Conservation (phyloP, 2,113 vertebrate species). For the Bufo gargarizans region DNA sequence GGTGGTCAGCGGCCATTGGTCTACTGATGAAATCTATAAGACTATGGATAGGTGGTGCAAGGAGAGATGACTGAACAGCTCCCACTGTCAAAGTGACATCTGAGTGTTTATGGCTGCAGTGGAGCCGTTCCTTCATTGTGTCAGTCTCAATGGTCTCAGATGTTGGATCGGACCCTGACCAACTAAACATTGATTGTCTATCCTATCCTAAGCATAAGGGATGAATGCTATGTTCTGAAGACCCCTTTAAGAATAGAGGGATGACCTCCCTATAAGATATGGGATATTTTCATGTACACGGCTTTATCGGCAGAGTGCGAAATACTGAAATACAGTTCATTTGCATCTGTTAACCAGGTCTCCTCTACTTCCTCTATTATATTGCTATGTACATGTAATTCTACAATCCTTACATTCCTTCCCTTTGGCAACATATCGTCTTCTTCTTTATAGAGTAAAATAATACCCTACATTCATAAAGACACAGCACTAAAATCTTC, state of each 20-base stretch:
- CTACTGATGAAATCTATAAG: not conserved
- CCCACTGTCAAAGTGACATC: too few relatives aligned
- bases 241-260: too few relatives aligned
- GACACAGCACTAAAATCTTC: not conserved
- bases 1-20: too few relatives aligned
- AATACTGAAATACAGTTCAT: not conserved
- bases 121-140: too few relatives aligned
- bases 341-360: not conserved
- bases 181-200: too few relatives aligned
- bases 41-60: not conserved
- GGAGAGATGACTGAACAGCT: too few relatives aligned
- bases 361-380: not conserved
- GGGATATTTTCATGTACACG: not conserved
- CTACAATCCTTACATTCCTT: conserved; percentile 24
- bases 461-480: not conserved
- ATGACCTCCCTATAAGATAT: not conserved
- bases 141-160: too few relatives aligned
- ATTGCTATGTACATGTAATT: not conserved
- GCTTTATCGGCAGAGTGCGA: not conserved
- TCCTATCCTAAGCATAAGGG: too few relatives aligned
- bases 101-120: too few relatives aligned
- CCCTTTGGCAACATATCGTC: conserved; percentile 7
- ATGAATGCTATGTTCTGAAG: too few relatives aligned
- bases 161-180: too few relatives aligned
- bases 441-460: not conserved